These are phyloP conservation scores for Apomyelois bistriatella DNA, from an alignment of 2,888 invertebrate species.

Conservation along the genomic window DNA sequence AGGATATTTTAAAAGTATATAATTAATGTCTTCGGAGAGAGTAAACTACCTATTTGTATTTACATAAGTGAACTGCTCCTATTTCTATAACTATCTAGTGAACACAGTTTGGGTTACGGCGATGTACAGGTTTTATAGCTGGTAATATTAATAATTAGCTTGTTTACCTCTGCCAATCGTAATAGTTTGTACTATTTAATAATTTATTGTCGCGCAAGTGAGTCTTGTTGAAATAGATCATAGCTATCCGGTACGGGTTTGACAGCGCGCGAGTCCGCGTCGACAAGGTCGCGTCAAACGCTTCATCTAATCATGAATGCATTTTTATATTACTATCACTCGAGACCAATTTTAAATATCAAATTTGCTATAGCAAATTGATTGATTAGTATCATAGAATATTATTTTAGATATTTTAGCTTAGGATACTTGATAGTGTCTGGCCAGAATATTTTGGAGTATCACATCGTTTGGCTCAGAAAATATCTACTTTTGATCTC, in stretches of 20 bases:
- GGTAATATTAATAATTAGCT: slow-evolving; percentile 78
- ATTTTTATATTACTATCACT: slow-evolving; percentile 70
- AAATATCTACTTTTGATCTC: slow-evolving; percentile 79
- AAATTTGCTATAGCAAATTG: slow-evolving; percentile 73
- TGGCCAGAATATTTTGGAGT: slow-evolving; percentile 79
- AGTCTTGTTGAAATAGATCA: slow-evolving; percentile 76
- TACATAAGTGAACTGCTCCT: slow-evolving; percentile 70
- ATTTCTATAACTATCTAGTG: slow-evolving; percentile 66
- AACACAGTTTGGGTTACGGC: slow-evolving; percentile 75
- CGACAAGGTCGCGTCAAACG: slow-evolving; percentile 39
- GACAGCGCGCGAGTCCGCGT: neutral
- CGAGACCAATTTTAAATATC: slow-evolving; percentile 77
- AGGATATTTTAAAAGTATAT: slow-evolving; percentile 74
- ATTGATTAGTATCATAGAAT: slow-evolving; percentile 73
- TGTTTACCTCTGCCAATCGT: slow-evolving; percentile 80
- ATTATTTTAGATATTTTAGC: slow-evolving; percentile 78
- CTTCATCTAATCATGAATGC: slow-evolving; percentile 68
- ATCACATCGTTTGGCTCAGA: slow-evolving; percentile 80
- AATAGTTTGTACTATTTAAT: slow-evolving; percentile 77
- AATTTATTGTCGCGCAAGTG: slow-evolving; percentile 78
- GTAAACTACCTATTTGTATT: slow-evolving; percentile 77
- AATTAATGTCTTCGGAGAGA: slow-evolving; percentile 74
- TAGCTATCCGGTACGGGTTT: slow-evolving; percentile 66
- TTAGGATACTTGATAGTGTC: slow-evolving; percentile 80
- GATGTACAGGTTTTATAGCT: slow-evolving; percentile 78